A percentile compares a stretch with the other conserved stretches of the same genome.
phyloP scores from a whole-genome alignment of 1,140 invertebrate species.

The Cherax quadricarinatus region DNA sequence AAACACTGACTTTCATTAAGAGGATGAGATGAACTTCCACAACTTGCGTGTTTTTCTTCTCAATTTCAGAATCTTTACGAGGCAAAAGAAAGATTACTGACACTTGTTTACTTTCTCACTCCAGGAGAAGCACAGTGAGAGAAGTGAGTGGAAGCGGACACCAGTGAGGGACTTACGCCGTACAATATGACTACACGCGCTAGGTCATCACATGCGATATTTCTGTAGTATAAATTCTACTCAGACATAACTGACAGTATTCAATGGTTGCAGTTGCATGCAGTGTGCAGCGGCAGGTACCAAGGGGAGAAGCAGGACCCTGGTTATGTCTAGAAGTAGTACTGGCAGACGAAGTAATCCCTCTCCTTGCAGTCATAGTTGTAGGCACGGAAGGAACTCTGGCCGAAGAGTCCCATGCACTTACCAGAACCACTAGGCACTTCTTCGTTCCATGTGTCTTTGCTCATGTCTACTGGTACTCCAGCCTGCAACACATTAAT shows the following conservation, averaged over 20 bases:
- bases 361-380: slow-evolving; percentile 70
- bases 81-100: neutral
- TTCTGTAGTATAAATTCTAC: neutral
- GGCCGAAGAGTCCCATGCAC: slow-evolving; percentile 71
- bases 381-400: slow-evolving; percentile 66
- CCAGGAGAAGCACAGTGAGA: neutral
- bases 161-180: too few species aligned
- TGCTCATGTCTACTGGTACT: slow-evolving; percentile 64
- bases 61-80: neutral
- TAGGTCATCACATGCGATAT: neutral
- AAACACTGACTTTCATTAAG: neutral
- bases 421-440: slow-evolving; percentile 65
- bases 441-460: slow-evolving; percentile 71
- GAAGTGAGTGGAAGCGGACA: too few species aligned
- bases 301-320: neutral
- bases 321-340: slow-evolving; percentile 54
- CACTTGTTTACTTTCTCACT: neutral
- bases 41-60: neutral
- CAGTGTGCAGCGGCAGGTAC: neutral
- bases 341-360: slow-evolving; percentile 70
- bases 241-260: neutral
- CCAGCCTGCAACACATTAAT: slow-evolving; percentile 38
- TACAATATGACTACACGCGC: too few species aligned
- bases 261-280: neutral
- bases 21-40: neutral